Evolutionary conservation across 2,888 invertebrate species (phyloP).

Genomic region (Calliopum simillimum): DNA sequence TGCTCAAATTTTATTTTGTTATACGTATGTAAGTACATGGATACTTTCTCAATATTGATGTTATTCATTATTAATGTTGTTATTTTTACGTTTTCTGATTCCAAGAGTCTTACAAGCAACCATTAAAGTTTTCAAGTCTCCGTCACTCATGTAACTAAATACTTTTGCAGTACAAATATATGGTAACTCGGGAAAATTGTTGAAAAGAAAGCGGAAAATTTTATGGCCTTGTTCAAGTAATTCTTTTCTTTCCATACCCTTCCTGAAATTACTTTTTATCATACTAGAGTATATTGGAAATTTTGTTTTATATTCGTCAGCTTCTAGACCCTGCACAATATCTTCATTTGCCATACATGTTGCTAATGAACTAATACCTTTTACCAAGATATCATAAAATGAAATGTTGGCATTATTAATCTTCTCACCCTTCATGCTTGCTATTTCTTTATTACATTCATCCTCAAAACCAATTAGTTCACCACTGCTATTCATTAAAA

Average conservation of each 20-base stretch:
- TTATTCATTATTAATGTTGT: too few species aligned
- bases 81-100: too few species aligned
- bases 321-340: neutral
- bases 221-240: constrained; percentile 1
- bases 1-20: too few species aligned
- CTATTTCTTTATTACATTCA: neutral
- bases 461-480: neutral
- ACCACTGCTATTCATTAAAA: neutral
- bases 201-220: neutral
- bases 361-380: neutral
- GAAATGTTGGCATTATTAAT: constrained; percentile 1
- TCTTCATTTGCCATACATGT: neutral
- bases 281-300: too few species aligned
- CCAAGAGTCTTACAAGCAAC: neutral
- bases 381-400: too few species aligned
- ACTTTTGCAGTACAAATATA: neutral
- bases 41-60: too few species aligned
- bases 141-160: neutral
- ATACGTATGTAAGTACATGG: too few species aligned
- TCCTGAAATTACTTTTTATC: neutral
- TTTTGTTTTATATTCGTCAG: neutral
- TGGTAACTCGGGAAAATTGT: neutral
- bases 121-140: constrained; percentile 6
- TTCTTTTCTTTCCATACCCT: neutral
- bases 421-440: neutral